Base-by-base conservation (phyloP, 1,140 invertebrate species). In the Rhagoletis pomonella region DNA sequence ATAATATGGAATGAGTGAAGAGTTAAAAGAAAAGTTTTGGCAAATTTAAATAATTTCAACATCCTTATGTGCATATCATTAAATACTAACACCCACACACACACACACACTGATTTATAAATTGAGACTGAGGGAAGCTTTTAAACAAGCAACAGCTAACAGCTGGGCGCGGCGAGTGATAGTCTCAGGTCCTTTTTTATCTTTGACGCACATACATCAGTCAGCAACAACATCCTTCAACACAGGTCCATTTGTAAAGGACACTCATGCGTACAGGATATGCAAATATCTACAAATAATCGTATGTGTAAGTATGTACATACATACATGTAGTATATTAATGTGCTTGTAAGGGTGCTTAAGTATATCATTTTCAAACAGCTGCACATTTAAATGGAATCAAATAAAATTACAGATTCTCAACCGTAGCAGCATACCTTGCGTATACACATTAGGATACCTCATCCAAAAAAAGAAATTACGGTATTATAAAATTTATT, bases 181-280 rank as follows among this genome's bases (percentile, higher is more conserved):
- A 47, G 47, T 81, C 73, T 55, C 73, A 81, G 73, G 73, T 81
- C 73, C 73, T 81, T 81, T 81, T 81, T 81, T 81, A 81, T 81
- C 73, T 29, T 55, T 81, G 73, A 29, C 47, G 73, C 47, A 55
- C 73, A 81, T 17, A 81, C 73, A 81, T 81, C 17, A n/a, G n/a
- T 58, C 73, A 9, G 9, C 73, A 81, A 42, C 44, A 81, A 55
- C 44, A 81, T 81, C 73, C 73, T 55, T 29, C 73, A 55, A 19
- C 73, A 81, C 73, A 81, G n/a, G 50, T 58, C 73, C 73, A 81
- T 81, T 81, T 58, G 50, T 19, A 81, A 81, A 55, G 50, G 73
- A 81, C 73, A 81, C 19, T 50, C 5, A 19, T 12, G 19, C n/a
- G 47, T 81, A 3, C 47, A 17, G 4, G 19, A 55, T 81, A 81